A percentile compares a stretch with the other conserved stretches of the same genome.
These are phyloP conservation scores for Sphinx pinastri DNA, from an alignment of 2,888 invertebrate genomes.

Conservation along the genomic window DNA sequence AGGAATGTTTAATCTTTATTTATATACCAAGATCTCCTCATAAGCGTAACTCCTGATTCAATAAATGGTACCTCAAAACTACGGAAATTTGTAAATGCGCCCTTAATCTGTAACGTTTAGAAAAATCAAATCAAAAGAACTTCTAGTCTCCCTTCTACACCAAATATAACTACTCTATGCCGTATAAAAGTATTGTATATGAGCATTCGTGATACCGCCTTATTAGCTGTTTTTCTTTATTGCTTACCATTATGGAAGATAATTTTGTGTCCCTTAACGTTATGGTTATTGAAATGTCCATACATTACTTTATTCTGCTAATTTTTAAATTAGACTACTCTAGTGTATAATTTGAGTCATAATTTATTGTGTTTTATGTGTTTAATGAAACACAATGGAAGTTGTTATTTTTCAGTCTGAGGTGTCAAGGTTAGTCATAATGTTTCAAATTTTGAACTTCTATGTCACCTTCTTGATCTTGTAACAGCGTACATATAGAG, in stretches of 20 bases:
- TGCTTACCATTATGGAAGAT: conserved; percentile 49
- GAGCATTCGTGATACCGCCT: conserved; percentile 53
- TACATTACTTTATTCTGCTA: conserved; percentile 33
- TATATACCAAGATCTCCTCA: no score
- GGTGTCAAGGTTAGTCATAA: background rate
- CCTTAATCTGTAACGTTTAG: no score
- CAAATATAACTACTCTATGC: conserved; percentile 11
- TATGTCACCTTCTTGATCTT: no score
- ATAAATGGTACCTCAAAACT: no score
- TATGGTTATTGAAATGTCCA: conserved; percentile 34
- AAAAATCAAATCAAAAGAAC: background rate
- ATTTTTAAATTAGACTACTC: background rate
- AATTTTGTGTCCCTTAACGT: conserved; percentile 45
- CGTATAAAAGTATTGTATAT: conserved; percentile 30
- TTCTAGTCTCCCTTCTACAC: background rate
- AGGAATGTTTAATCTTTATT: no score
- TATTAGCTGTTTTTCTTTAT: conserved; percentile 59
- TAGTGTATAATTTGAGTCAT: conserved; percentile 4
- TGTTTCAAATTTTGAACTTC: background rate
- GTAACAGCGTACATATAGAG: no score
- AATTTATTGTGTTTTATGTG: background rate
- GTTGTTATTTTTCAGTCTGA: background rate
- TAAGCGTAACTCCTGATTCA: no score
- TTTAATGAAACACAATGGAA: background rate
- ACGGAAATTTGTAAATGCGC: no score